Evolutionary conservation across 1,140 invertebrate genomes (phyloP).

Genomic region (Hormaphis cornu): DNA sequence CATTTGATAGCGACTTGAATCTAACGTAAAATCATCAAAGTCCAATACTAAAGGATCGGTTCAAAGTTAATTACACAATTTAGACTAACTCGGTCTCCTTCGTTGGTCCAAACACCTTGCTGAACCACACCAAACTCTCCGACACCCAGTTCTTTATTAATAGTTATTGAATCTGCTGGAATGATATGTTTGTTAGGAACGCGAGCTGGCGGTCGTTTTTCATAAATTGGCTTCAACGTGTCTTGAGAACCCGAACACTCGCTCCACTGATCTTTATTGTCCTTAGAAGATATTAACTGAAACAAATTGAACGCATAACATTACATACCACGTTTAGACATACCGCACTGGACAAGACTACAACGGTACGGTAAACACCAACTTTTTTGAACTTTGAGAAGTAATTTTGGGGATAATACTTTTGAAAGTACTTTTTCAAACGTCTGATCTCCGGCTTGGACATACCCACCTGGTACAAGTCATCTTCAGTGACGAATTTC

Average conservation of each 20-base stretch:
- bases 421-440: slow-evolving; percentile 85
- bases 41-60: neutral
- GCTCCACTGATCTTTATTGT: slow-evolving; percentile 41
- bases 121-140: slow-evolving; percentile 97
- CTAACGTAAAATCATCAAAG: slow-evolving; percentile 43
- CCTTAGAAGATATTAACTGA: slow-evolving; percentile 43
- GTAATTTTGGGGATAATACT: slow-evolving; percentile 86
- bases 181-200: slow-evolving; percentile 92
- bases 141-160: slow-evolving; percentile 88
- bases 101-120: slow-evolving; percentile 96
- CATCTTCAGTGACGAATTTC: slow-evolving; percentile 92
- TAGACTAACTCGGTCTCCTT: slow-evolving; percentile 68
- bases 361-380: slow-evolving; percentile 42
- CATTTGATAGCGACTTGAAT: slow-evolving; percentile 97
- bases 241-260: slow-evolving; percentile 37
- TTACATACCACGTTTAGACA: neutral
- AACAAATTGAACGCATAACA: neutral
- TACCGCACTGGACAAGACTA: neutral
- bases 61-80: neutral
- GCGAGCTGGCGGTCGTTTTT: slow-evolving; percentile 42
- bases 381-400: slow-evolving; percentile 78
- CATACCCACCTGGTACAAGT: slow-evolving; percentile 84
- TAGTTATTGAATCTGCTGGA: slow-evolving; percentile 80
- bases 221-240: slow-evolving; percentile 21
- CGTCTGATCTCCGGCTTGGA: slow-evolving; percentile 89